Percentiles rank a stretch among this genome's conserved stretches.
These are phyloP conservation scores for Eumeta japonica DNA, from an alignment of 1,140 invertebrate species.

Conservation along the genomic window DNA sequence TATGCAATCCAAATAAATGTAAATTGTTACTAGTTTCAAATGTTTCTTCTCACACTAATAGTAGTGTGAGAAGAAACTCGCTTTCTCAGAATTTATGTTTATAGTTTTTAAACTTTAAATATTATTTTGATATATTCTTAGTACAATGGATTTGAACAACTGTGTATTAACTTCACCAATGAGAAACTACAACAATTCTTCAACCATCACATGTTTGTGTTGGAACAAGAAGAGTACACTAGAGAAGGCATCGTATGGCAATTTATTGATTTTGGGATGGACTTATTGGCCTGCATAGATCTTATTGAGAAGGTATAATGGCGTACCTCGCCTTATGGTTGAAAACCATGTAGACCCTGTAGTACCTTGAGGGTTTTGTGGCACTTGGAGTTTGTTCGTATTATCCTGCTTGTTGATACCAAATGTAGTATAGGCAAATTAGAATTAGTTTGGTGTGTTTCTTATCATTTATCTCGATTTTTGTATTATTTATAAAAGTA, in stretches of 20 bases:
- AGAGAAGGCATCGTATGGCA: constrained; percentile 91
- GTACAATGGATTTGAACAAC: constrained; percentile 97
- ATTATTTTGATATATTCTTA: no score
- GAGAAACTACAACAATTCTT: constrained; percentile 97
- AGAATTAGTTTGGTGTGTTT: no score
- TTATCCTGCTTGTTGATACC: no score
- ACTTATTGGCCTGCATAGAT: constrained; percentile 94
- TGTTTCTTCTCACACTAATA: no score
- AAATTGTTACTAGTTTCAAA: no score
- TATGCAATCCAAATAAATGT: no score
- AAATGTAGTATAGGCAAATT: no score
- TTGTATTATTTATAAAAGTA: constrained; percentile 64
- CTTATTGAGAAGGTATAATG: constrained; percentile 91
- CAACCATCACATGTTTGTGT: constrained; percentile 97
- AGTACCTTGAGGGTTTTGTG: no score
- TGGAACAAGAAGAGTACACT: constrained; percentile 97
- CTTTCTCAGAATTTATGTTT: no score
- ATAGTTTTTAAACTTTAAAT: no score
- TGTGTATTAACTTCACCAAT: constrained; percentile 99
- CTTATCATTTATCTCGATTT: constrained; percentile 29
- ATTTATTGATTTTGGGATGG: constrained; percentile 98
- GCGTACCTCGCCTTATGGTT: constrained; percentile 24
- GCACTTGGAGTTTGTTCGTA: no score
- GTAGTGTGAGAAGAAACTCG: no score
- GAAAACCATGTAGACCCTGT: constrained; percentile 13